phyloP scores from a whole-genome alignment of 2,113 vertebrate genomes.

The Furnarius figulus region DNA sequence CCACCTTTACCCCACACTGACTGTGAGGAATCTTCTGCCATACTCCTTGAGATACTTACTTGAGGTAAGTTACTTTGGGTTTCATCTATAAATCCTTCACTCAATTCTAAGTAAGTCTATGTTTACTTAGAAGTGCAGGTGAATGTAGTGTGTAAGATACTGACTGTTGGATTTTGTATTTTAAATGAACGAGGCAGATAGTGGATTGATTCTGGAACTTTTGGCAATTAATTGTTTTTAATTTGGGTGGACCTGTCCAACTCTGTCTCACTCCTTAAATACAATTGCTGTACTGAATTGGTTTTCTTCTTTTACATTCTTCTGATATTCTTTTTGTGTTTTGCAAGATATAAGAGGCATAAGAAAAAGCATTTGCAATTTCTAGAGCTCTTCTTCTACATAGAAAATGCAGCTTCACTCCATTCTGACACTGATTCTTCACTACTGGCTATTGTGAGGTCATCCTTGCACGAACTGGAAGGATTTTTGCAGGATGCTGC shows the following conservation, averaged over 20 bases:
- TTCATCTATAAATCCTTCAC: neutral
- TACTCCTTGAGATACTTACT: constrained; percentile 90
- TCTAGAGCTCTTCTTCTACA: neutral
- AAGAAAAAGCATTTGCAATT: neutral
- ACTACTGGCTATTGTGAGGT: neutral
- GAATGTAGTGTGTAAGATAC: neutral
- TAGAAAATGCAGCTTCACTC: neutral
- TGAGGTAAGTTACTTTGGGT: constrained; percentile 78
- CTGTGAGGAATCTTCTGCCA: constrained; percentile 88
- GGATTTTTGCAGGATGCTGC: neutral
- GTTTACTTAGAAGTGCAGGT: neutral
- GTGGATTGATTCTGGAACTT: neutral
- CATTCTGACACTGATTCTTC: neutral
- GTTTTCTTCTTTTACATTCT: neutral
- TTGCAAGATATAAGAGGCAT: neutral
- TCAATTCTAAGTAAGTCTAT: neutral
- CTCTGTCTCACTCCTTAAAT: neutral
- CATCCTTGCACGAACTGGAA: neutral
- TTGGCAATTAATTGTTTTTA: neutral
- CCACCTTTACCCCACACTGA: constrained; percentile 87
- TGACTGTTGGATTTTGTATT: neutral
- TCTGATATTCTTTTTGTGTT: neutral
- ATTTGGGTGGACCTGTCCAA: neutral
- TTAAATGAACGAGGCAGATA: neutral
- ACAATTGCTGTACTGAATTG: neutral